Base-by-base conservation (phyloP, 2,113 vertebrate species). In the Octodon degus region DNA sequence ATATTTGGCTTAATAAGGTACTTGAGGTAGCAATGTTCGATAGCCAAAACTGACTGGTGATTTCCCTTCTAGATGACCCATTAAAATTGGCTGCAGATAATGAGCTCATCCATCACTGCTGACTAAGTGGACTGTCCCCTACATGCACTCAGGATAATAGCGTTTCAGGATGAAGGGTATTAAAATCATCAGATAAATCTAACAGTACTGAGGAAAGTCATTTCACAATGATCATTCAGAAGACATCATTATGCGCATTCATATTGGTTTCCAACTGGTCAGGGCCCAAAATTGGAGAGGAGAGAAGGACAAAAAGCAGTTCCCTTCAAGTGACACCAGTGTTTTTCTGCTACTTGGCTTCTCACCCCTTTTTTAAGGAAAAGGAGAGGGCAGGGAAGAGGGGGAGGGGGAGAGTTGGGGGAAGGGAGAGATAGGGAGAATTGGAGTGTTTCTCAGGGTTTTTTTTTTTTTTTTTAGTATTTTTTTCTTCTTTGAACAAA, bases 81-180 rank as follows among this genome's bases (percentile, higher is more conserved):
- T 97, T 97, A 97, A 97, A 97, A 97, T 34, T 93, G 97, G 96
- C 92, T 97, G 95, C 86, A 95, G 95, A 97, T 97, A 98, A 98
- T 98, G 97, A 97, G 97, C 97, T 97, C 97, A 98, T 98, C 96
- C 91, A 97, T 98, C 96, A 97, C 91, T 89, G 95, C 91, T 97
- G 97, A 97, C 92, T 94, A 97, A 96, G 92, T 87, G 90, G 96
- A 92, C 88, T 94, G 96, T 98, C 95, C 96, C 68, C 90, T 95
- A 95, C 74, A 95, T 97, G 95, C 96, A 97, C 97, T 98, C 95
- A 37, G 92, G 92, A 96, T 97, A 98, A 98, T 97, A 96, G 96
- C 96, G 68, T 96, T 96, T 96, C 77, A 93, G 92, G 94, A 97
- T 91, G 97, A 97, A 97, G 97, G 88, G 86, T 89, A 97, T 97